Percentiles rank a stretch among this genome's conserved stretches.
These are phyloP conservation scores for Acleris laterana DNA, from an alignment of 2,888 invertebrate species.

Conservation along the genomic window DNA sequence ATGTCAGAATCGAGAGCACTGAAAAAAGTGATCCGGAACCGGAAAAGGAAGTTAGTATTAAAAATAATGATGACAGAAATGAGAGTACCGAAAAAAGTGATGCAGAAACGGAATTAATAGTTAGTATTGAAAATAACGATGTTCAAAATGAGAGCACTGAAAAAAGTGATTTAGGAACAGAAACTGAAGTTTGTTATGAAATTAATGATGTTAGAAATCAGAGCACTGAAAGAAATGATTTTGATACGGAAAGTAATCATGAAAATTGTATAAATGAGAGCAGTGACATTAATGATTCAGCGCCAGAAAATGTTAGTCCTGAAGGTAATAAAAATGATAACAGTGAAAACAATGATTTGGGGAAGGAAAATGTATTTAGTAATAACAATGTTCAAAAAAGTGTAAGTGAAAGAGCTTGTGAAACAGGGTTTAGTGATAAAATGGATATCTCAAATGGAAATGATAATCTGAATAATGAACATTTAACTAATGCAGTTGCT, in stretches of 20 bases:
- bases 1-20: neutral
- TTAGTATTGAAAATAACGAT: conserved; percentile 5
- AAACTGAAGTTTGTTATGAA: neutral
- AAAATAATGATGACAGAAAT: conserved; percentile 5
- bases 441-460: neutral
- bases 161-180: neutral
- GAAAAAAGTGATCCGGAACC: neutral
- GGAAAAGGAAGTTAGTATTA: neutral
- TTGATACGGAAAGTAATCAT: neutral
- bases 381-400: neutral
- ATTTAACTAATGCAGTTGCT: neutral
- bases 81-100: conserved; percentile 4
- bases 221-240: neutral
- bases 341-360: neutral
- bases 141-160: neutral
- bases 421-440: neutral
- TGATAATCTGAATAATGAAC: neutral
- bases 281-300: neutral
- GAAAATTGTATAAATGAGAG: neutral
- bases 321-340: neutral
- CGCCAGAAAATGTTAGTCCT: neutral
- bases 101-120: neutral
- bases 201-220: neutral
- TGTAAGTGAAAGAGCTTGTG: neutral
- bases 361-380: neutral